Evolutionary conservation across 2,113 vertebrate species (phyloP).

Genomic region (Crotalus horridus): DNA sequence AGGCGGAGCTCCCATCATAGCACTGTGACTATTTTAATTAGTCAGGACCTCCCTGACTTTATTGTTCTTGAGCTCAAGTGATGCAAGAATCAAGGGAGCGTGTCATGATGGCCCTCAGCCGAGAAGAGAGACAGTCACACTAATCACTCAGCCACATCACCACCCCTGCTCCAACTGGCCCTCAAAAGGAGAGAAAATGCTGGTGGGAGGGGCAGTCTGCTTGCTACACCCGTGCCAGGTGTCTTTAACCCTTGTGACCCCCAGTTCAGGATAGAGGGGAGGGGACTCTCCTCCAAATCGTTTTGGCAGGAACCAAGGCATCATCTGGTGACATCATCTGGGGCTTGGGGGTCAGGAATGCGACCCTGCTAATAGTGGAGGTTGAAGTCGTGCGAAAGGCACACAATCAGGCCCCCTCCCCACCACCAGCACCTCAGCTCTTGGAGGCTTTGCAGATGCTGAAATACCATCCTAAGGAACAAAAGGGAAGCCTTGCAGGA

Average conservation of each 20-base stretch:
- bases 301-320: slow-evolving; percentile 4
- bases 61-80: too few species aligned
- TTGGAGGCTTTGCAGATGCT: background rate
- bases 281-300: background rate
- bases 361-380: slow-evolving; percentile 35
- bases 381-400: slow-evolving; percentile 26
- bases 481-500: background rate
- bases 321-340: slow-evolving; percentile 44
- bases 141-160: background rate
- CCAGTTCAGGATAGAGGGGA: background rate
- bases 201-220: background rate
- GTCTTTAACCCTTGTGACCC: background rate
- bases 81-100: too few species aligned
- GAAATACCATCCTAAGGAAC: background rate
- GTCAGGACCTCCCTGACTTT: too few species aligned
- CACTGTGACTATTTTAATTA: too few species aligned
- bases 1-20: too few species aligned
- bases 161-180: background rate
- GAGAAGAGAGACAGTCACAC: background rate
- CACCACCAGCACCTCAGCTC: background rate
- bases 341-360: slow-evolving; percentile 28
- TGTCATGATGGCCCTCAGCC: too few species aligned
- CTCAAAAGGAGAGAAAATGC: background rate
- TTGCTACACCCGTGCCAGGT: background rate
- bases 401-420: background rate